These are phyloP conservation scores for Hyles lineata DNA, from an alignment of 2,888 invertebrate species.

Conservation along the genomic window DNA sequence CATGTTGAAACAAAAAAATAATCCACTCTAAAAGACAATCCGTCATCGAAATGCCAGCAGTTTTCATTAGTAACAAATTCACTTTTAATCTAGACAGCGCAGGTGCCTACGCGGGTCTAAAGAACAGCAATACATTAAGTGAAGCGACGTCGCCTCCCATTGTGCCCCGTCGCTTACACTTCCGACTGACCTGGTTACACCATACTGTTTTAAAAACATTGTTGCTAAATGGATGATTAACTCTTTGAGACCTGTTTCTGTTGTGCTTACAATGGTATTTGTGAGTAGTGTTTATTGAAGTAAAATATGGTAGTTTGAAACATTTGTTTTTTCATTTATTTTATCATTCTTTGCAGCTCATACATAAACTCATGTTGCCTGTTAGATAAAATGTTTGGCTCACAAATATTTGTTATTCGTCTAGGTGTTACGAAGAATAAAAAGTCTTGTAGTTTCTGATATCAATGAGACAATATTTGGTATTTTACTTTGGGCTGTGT, in stretches of 20 bases:
- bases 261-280: not conserved
- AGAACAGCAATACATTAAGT: constrained; percentile 61
- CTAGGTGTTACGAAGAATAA: no score
- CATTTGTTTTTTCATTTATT: no score
- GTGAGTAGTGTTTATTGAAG: no score
- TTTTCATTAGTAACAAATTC: constrained; percentile 13
- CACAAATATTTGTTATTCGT: no score
- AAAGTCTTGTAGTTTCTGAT: no score
- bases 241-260: constrained; percentile 1
- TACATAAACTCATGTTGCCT: no score
- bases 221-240: constrained; percentile 35
- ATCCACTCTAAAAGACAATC: not conserved
- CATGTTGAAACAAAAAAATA: no score
- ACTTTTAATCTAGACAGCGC: constrained; percentile 26
- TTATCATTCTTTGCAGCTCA: no score
- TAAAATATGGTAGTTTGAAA: no score
- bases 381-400: no score
- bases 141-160: constrained; percentile 50
- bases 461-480: no score
- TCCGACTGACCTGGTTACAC: constrained; percentile 58
- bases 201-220: constrained; percentile 25
- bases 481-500: no score
- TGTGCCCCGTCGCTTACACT: constrained; percentile 44
- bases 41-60: not conserved
- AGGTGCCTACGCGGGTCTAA: constrained; percentile 38